Evolutionary conservation across 2,113 vertebrate species (phyloP).

Genomic region (Clarias gariepinus): DNA sequence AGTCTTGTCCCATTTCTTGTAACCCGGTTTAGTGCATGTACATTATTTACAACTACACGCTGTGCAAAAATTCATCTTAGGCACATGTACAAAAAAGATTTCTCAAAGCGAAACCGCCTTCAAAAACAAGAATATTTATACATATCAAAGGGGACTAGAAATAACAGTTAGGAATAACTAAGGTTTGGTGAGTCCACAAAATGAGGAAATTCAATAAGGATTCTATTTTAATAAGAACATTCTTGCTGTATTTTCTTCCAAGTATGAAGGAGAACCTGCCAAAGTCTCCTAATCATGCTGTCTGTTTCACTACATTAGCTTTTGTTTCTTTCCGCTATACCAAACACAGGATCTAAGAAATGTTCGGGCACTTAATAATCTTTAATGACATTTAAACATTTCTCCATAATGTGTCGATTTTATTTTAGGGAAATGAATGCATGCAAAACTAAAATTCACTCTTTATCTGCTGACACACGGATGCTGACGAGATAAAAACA

Average conservation of each 20-base stretch:
- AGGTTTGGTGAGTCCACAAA: not conserved
- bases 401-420: too few species aligned
- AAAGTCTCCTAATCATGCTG: not conserved
- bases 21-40: not conserved
- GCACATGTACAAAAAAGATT: not conserved
- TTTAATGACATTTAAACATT: too few species aligned
- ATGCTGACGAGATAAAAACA: too few species aligned
- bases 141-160: not conserved
- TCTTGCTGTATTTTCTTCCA: not conserved
- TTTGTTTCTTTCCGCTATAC: not conserved
- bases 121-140: not conserved
- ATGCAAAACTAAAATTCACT: too few species aligned
- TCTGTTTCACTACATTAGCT: not conserved
- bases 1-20: not conserved
- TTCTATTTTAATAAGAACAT: not conserved
- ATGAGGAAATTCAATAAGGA: not conserved
- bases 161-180: not conserved
- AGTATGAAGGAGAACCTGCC: not conserved
- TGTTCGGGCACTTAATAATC: not conserved
- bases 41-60: slow-evolving; percentile 2
- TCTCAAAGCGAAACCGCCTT: not conserved
- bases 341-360: not conserved
- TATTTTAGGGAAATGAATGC: too few species aligned
- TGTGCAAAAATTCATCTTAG: not conserved
- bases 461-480: too few species aligned